A percentile compares a stretch with the other conserved stretches of the same genome.
Evolutionary conservation across 2,797 vertebrate genomes (phyloP).

Genomic region (Lycodopsis pacificus): DNA sequence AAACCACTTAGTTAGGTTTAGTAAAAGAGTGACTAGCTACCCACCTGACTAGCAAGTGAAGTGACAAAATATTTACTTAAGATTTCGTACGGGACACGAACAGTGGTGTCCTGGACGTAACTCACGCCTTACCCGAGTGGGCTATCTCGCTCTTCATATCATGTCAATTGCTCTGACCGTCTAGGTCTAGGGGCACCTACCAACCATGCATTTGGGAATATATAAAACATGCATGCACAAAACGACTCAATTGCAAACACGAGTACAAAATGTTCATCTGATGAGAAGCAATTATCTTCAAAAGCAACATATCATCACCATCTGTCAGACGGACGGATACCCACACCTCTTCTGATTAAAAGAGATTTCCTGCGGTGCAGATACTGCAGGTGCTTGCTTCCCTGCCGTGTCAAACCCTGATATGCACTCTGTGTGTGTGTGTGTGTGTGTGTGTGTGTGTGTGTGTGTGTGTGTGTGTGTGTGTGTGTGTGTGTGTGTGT

Average conservation of each 20-base stretch:
- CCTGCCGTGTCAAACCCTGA: constrained; percentile 31
- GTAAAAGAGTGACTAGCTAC: too few relatives aligned
- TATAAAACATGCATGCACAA: background rate
- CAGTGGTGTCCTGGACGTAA: too few relatives aligned
- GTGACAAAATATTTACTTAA: too few relatives aligned
- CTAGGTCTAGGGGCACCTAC: too few relatives aligned
- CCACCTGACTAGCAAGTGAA: too few relatives aligned
- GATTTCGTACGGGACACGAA: too few relatives aligned
- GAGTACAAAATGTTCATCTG: constrained; percentile 9
- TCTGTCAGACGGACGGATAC: constrained; percentile 1
- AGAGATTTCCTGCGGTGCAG: constrained; percentile 39
- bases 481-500: background rate
- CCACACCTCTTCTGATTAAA: constrained; percentile 58
- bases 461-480: background rate
- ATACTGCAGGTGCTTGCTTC: constrained; percentile 28
- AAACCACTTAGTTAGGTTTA: too few relatives aligned
- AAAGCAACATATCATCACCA: background rate
- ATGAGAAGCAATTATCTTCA: constrained; percentile 16
- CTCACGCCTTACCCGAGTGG: too few relatives aligned
- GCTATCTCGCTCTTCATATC: too few relatives aligned
- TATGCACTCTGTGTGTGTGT: background rate
- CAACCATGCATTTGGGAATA: background rate
- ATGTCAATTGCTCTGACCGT: too few relatives aligned
- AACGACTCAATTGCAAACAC: background rate
- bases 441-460: background rate